Evolutionary conservation across 2,113 vertebrate species (phyloP).

Genomic region (Heterotilapia buettikoferi): DNA sequence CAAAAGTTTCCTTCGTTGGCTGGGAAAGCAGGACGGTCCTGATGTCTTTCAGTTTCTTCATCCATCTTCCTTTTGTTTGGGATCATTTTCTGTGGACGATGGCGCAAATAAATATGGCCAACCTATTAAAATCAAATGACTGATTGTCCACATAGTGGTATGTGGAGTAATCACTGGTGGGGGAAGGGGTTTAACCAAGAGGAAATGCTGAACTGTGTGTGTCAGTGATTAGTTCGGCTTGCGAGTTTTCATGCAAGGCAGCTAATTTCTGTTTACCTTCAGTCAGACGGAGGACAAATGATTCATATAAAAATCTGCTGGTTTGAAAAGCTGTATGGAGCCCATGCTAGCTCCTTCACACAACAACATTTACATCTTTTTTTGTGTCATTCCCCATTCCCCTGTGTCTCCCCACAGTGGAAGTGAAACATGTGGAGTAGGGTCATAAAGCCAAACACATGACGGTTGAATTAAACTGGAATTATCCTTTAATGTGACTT

Average conservation of each 20-base stretch:
- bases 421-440: background rate
- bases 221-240: background rate
- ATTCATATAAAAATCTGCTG: background rate
- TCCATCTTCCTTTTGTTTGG: background rate
- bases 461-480: background rate
- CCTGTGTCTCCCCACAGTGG: background rate
- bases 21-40: background rate
- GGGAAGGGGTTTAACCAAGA: background rate
- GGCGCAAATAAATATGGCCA: background rate
- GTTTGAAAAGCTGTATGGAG: background rate
- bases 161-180: background rate
- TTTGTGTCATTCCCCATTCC: background rate
- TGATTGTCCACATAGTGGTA: background rate
- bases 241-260: background rate
- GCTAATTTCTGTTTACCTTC: background rate
- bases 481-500: background rate
- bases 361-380: background rate
- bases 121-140: background rate
- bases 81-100: background rate
- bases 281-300: background rate
- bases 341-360: background rate
- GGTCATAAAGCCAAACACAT: background rate
- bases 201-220: background rate
- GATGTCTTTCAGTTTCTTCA: background rate
- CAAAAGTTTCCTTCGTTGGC: background rate